A percentile compares a stretch with the other conserved stretches of the same genome.
Evolutionary conservation across 2,113 vertebrate species (phyloP).

Genomic region (Rallus limicola): DNA sequence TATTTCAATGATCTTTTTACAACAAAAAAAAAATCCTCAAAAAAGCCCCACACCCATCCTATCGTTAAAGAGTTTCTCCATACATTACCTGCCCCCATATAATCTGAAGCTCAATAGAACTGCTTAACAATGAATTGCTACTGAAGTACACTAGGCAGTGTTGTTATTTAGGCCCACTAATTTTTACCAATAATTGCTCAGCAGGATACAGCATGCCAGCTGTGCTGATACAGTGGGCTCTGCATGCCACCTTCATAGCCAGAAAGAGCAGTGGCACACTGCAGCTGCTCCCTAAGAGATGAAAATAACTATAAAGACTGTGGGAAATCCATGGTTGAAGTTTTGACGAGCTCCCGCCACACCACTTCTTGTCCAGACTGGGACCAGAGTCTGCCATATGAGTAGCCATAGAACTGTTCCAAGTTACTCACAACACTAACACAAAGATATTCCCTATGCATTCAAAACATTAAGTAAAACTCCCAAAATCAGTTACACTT

Average conservation of each 20-base stretch:
- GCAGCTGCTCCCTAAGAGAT: not conserved
- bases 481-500: not conserved
- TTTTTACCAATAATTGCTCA: not conserved
- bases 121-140: not conserved
- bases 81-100: not conserved
- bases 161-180: not conserved
- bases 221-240: not conserved
- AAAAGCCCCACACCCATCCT: not conserved
- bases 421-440: not conserved
- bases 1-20: not conserved
- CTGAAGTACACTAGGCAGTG: not conserved
- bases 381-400: accelerated
- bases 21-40: not conserved
- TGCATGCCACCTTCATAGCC: not conserved
- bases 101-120: not conserved
- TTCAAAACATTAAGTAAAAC: not conserved
- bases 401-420: not conserved
- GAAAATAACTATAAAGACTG: not conserved
- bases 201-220: not conserved
- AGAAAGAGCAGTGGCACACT: not conserved
- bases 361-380: not conserved
- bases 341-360: not conserved
- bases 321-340: not conserved
- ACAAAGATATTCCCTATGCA: not conserved
- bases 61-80: not conserved